Percentiles rank a stretch among this genome's conserved stretches.
Conservation (phyloP, 2,888 invertebrate species). For the Polietes domitor region DNA sequence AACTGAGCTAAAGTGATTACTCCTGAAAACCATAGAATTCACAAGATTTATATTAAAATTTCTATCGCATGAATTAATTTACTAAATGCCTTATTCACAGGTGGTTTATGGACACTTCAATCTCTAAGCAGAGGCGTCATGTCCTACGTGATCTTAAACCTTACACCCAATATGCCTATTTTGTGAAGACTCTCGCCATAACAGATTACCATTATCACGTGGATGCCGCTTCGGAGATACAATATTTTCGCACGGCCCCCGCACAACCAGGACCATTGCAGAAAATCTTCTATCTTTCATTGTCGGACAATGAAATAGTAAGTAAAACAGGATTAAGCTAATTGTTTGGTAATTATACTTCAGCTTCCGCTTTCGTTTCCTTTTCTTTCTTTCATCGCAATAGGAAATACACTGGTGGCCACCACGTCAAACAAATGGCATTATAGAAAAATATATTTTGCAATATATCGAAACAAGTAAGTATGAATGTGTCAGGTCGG, state of each 20-base stretch:
- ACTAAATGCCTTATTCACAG: constrained; percentile 77
- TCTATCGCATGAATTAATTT: not conserved
- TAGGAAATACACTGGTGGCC: constrained; percentile 79
- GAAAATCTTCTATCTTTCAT: constrained; percentile 73
- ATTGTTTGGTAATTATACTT: not conserved
- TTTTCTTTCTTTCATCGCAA: not conserved
- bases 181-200: constrained; percentile 94
- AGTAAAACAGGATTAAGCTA: constrained; percentile 54
- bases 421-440: constrained; percentile 75
- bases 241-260: constrained; percentile 89
- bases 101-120: constrained; percentile 84
- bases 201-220: constrained; percentile 84
- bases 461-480: constrained; percentile 66
- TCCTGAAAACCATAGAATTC: too few relatives aligned
- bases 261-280: constrained; percentile 76
- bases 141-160: constrained; percentile 88
- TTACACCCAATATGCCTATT: constrained; percentile 95
- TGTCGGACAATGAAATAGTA: constrained; percentile 75
- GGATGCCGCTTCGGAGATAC: constrained; percentile 91
- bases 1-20: too few relatives aligned
- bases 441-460: constrained; percentile 73
- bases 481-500: too few relatives aligned
- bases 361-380: not conserved
- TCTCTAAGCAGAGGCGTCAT: constrained; percentile 81
- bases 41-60: not conserved